Evolutionary conservation across 2,888 invertebrate species (phyloP).

Genomic region (Brenthis ino): DNA sequence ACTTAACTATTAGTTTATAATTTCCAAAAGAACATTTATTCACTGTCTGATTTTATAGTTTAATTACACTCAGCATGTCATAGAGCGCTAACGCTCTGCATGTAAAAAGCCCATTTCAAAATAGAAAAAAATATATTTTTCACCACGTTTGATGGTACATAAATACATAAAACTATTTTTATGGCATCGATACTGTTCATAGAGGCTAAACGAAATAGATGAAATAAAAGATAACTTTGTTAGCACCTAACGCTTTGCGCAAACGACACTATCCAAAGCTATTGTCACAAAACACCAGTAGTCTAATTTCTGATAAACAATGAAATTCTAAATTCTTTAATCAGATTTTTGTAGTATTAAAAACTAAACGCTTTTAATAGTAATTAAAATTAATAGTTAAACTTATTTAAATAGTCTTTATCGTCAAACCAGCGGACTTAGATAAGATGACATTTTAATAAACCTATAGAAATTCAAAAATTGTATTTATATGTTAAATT

Average conservation of each 20-base stretch:
- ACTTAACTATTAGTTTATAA: background rate
- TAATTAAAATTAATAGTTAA: too few species aligned
- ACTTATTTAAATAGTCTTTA: too few species aligned
- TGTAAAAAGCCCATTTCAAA: conserved; percentile 2
- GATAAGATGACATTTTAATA: too few species aligned
- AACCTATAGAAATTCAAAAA: too few species aligned
- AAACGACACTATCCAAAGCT: conserved; percentile 11
- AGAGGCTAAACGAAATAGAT: conserved; percentile 26
- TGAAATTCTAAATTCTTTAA: background rate
- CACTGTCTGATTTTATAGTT: background rate
- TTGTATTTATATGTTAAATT: too few species aligned
- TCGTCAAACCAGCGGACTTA: too few species aligned
- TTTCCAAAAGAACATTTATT: background rate
- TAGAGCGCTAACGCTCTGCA: background rate
- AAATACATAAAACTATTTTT: conserved; percentile 28
- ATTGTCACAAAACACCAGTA: background rate
- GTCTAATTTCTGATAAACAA: background rate
- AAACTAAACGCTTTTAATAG: too few species aligned
- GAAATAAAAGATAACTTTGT: conserved; percentile 32
- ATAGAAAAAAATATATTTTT: conserved; percentile 22
- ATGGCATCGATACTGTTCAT: conserved; percentile 26
- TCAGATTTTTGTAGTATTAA: too few species aligned
- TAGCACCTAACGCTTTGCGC: conserved; percentile 23
- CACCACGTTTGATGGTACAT: conserved; percentile 23
- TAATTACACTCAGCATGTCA: conserved; percentile 3